Evolutionary conservation across 2,113 vertebrate species (phyloP).

Genomic region (human (Homo sapiens)): DNA sequence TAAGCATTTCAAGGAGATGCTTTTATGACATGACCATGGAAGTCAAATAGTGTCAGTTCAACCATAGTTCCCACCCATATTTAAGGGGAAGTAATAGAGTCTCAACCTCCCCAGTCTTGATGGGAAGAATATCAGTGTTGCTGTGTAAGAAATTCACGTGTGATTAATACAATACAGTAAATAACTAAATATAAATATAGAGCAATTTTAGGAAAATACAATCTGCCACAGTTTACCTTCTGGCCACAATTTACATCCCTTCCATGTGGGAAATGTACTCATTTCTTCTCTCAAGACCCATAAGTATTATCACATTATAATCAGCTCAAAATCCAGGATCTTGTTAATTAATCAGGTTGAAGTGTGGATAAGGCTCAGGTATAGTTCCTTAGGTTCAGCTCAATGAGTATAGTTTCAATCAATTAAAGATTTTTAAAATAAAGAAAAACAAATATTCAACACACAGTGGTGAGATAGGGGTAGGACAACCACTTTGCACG

Average conservation of each 20-base stretch:
- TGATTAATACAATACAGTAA: neutral
- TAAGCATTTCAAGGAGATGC: neutral
- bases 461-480: neutral
- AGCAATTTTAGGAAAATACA: neutral
- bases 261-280: neutral
- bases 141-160: neutral
- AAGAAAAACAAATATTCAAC: neutral
- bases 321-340: neutral
- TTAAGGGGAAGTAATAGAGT: neutral
- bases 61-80: neutral
- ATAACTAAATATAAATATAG: neutral
- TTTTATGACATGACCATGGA: neutral
- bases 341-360: neutral
- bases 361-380: neutral
- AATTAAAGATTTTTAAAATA: neutral
- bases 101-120: neutral
- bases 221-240: neutral
- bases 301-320: neutral
- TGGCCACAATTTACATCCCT: neutral
- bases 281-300: neutral
- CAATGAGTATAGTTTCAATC: neutral
- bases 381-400: neutral
- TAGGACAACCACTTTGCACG: neutral
- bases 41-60: neutral
- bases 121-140: neutral